Base-by-base conservation (phyloP, 2,113 vertebrate species). In the Seriola aureovittata region DNA sequence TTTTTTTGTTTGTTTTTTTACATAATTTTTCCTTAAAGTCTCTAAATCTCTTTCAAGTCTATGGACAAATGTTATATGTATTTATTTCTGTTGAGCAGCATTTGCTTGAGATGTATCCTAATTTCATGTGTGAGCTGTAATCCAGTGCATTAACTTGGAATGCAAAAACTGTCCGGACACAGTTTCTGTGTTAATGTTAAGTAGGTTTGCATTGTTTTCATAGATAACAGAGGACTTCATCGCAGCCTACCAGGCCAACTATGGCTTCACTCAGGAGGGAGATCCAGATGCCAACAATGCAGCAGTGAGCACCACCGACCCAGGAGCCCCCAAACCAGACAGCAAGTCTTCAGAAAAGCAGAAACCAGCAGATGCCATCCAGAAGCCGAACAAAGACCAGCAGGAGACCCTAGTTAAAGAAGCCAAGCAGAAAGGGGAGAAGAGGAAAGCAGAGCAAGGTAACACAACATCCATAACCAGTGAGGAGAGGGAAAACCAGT, bases 141-240 rank as follows among this genome's bases (percentile, higher is more conserved):
- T 36, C 34, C 34, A 36, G 6, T 42, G 8, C 40, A 42, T 42
- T 16, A 16, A 16, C 16, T 48, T 17, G 4, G 46, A 13, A 67
- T 38, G 8, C 19, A 42, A 66, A n/a, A 70, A 13, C 5, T 8
- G 13, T 8, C 65, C 3, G 21, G 14, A 68, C 11, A 8, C 19
- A 4, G 8, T 78, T 85, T 89, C 29, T 16, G 10, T 67, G 32
- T 85, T 67, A 46, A 77, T 81, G 8, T 77, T 71, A 72, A 88
- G n/a, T 38, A 57, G 34, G 71, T 85, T 72, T 72, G 17, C 21
- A 81, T 80, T 87, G 48, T 90, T 9, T 89, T 85, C 92, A 12
- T 90, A 98, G 98, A 95, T 99, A 93, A 99, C 97, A 5, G 97
- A 99, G 83, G 98, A 99, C 93, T 99, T 99, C 90, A 91, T 99